These are phyloP conservation scores for Pterocles gutturalis DNA, from an alignment of 2,113 vertebrate genomes.

Conservation along the genomic window DNA sequence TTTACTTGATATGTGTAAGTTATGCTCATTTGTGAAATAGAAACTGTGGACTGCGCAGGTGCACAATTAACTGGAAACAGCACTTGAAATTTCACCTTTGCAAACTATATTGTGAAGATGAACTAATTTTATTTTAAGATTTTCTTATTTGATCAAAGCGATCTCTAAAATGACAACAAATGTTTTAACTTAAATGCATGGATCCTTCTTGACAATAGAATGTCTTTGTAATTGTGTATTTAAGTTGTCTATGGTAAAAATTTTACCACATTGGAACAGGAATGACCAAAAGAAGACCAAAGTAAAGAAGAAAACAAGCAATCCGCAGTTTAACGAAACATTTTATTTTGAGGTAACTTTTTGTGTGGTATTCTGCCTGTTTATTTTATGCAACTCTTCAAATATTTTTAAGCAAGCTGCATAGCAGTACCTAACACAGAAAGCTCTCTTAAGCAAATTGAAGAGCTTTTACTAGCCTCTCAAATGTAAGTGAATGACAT, in stretches of 20 bases:
- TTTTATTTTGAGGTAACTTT: constrained; percentile 95
- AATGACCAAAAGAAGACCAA: constrained; percentile 99
- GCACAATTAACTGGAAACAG: neutral
- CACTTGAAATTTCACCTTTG: neutral
- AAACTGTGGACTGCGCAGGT: neutral
- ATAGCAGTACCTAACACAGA: neutral
- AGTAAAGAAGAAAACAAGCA: constrained; percentile 99
- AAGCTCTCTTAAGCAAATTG: neutral
- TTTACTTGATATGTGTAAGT: neutral
- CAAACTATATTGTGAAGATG: neutral
- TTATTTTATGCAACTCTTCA: neutral
- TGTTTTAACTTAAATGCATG: constrained; percentile 8
- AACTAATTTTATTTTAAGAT: neutral
- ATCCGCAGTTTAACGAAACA: constrained; percentile 95
- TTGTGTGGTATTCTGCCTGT: constrained; percentile 11
- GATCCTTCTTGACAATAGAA: constrained; percentile 67
- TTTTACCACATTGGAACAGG: constrained; percentile 85
- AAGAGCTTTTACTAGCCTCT: neutral
- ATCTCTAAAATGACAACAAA: neutral
- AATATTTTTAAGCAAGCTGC: neutral
- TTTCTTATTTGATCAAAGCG: neutral
- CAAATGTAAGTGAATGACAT: neutral
- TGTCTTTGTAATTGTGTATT: constrained; percentile 78
- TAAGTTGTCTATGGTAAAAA: constrained; percentile 82
- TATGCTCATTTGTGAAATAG: neutral